phyloP scores from a whole-genome alignment of 2,888 invertebrate species.

The Drosophila leonis region DNA sequence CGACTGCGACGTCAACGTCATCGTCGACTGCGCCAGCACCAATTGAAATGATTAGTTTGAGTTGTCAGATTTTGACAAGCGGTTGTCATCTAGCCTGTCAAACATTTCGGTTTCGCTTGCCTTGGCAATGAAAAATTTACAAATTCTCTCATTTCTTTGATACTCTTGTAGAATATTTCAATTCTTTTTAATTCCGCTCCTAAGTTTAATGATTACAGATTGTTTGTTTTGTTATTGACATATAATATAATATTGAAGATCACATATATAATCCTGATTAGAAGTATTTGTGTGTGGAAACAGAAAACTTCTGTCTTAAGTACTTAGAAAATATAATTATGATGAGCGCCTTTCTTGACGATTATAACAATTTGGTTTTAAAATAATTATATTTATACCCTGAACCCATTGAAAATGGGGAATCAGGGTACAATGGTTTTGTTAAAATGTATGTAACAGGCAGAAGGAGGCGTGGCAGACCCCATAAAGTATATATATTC shows the following conservation, averaged over 20 bases:
- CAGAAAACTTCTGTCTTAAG: neutral
- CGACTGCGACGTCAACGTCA: neutral
- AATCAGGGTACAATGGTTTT: too few relatives aligned
- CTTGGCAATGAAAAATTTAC: conserved; percentile 64
- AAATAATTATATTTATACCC: too few relatives aligned
- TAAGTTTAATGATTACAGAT: neutral
- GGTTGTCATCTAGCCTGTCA: conserved; percentile 84
- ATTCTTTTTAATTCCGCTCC: neutral
- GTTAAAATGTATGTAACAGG: too few relatives aligned
- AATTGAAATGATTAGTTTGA: conserved; percentile 83
- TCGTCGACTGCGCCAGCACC: conserved; percentile 26
- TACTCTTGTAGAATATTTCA: conserved; percentile 7
- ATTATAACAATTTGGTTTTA: too few relatives aligned
- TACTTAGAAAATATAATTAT: too few relatives aligned
- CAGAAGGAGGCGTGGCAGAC: too few relatives aligned
- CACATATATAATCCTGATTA: neutral
- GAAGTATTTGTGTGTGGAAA: too few relatives aligned
- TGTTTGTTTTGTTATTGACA: neutral
- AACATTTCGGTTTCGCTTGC: conserved; percentile 71
- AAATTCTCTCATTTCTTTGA: conserved; percentile 47
- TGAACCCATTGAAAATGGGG: too few relatives aligned
- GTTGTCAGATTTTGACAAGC: conserved; percentile 83
- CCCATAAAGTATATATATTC: too few relatives aligned
- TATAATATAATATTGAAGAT: neutral
- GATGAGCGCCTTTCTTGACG: neutral